Evolutionary conservation across 1,140 invertebrate genomes (phyloP), one percentile per base, ranked within the genome.

Genomic region (Lycorma delicatula): DNA sequence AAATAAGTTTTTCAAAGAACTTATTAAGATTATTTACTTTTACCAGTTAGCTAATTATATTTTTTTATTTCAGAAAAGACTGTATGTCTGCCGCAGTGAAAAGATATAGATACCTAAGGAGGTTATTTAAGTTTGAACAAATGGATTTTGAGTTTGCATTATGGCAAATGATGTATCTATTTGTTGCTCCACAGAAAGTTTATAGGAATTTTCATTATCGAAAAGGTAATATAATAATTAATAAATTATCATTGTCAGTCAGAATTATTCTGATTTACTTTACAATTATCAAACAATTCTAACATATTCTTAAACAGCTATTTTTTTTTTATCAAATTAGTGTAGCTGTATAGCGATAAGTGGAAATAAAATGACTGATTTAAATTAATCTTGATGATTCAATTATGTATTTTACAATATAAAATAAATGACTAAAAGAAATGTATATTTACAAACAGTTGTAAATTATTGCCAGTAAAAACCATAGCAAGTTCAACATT

Each of bases 71-170:
- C 59, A 80, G 83, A 65, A 78, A 80, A 47, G 81, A 84, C 63
- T 89, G 86, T 64, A 84, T 87, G 67, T 86, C 86, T 56, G 93
- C 93, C 41, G 85, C 91, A 47, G 87, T 89, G 3, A 97, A 97
- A 77, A 80, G 91, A 64, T 92, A 92, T 69, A 93, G 93, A 78
- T 98, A 94, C 74, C 73, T 98, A 31, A 76, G 92, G 64, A 81
- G 94, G 66, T 73, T 99, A 31, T 80, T 97, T 23, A 93, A 95
- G 74, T 95, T 93, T 69, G 82, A 91, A 68, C 96, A 98, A 76
- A 99, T 99, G 97, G 97, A 99, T 74, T 99, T 99, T 79, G 93
- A 99, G 72, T 99, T 96, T 80, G 97, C 96, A 2, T 77, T 90
- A 11, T 99, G 96, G 96, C 97, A 99, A 82, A 98, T 98, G 91